Conservation (phyloP, 2,113 vertebrate species). For the Amblyopsis rosae region DNA sequence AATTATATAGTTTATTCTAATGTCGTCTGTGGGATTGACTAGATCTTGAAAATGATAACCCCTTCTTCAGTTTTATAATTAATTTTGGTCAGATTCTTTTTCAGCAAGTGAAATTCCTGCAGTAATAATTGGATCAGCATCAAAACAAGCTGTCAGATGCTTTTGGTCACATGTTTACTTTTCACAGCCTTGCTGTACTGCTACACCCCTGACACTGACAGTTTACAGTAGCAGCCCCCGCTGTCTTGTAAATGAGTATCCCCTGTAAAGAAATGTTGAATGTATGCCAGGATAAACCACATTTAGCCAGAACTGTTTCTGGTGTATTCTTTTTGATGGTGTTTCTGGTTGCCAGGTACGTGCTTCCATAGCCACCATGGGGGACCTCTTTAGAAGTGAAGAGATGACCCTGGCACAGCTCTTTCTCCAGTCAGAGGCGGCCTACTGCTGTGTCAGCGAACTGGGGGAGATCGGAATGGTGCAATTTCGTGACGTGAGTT, state of each 20-base stretch:
- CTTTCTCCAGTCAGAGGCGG: slow-evolving; percentile 95
- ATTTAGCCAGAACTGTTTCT: not conserved
- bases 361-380: slow-evolving; percentile 78
- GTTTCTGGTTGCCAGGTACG: slow-evolving; percentile 16
- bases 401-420: slow-evolving; percentile 99
- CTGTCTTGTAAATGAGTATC: not conserved
- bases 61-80: not conserved
- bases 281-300: not conserved
- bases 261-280: slow-evolving; percentile 8
- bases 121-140: slow-evolving; percentile 49
- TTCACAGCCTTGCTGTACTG: slow-evolving; percentile 36
- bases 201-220: slow-evolving; percentile 15
- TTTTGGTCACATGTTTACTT: slow-evolving; percentile 30
- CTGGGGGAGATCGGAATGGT: slow-evolving; percentile 97
- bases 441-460: slow-evolving; percentile 96
- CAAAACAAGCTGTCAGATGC: slow-evolving; percentile 4
- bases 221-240: not conserved
- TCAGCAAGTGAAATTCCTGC: slow-evolving; percentile 32
- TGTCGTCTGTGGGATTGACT: not conserved
- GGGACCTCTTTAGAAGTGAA: slow-evolving; percentile 95
- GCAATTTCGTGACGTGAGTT: slow-evolving; percentile 96
- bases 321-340: not conserved
- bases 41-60: not conserved
- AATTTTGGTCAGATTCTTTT: not conserved
- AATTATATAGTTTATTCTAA: not conserved